Base-by-base conservation (phyloP, 2,113 vertebrate genomes). In the Channa maculata region DNA sequence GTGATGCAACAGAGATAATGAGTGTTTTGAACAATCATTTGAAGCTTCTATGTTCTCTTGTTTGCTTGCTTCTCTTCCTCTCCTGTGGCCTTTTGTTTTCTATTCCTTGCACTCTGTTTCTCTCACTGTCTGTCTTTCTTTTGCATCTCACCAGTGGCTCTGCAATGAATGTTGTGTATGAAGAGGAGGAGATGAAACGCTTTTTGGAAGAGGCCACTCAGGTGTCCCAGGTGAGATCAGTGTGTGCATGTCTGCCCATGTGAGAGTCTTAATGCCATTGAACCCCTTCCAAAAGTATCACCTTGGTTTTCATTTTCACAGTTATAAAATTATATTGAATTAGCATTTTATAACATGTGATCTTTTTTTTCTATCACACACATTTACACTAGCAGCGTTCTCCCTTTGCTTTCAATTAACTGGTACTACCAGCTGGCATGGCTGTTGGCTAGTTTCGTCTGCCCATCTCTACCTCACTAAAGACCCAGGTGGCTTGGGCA, bases 131-230 rank as follows among this genome's bases (percentile, higher is more conserved):
- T 63, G 49, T 67, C 14, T 41, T 14, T 53, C 45, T 41, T 14
- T 53, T 48, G 37, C n/a, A 10, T 73, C 46, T 79, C 75, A 74
- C 48, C 88, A 99, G 97, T 77, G 97, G 97, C 9, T 98, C 97
- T 50, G 97, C 97, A 39, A 99, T 98, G 98, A 99, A 99, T 3
- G 96, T 98, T 12, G 96, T 83, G 0, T 95, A 96, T 34, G 95
- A 94, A 33, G 96, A 98, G 45, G 95, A 96, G 34, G 98, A 99
- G 88, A 97, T 99, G 96, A 98, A 96, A 90, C 95, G 91, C 12
- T 98, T 99, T 86, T 91, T 99, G 84, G 96, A 95, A 76, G 96
- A 99, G 92, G 98, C 98, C 54, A 90, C 96, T 13, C 95, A 96
- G 92, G 97, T 98, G 41, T 98, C 97, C 64, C 97, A 98, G 97